A percentile compares a stretch with the other conserved stretches of the same genome.
These are phyloP conservation scores for Myotis findleyi DNA, from an alignment of 2,797 vertebrate species.

Conservation along the genomic window DNA sequence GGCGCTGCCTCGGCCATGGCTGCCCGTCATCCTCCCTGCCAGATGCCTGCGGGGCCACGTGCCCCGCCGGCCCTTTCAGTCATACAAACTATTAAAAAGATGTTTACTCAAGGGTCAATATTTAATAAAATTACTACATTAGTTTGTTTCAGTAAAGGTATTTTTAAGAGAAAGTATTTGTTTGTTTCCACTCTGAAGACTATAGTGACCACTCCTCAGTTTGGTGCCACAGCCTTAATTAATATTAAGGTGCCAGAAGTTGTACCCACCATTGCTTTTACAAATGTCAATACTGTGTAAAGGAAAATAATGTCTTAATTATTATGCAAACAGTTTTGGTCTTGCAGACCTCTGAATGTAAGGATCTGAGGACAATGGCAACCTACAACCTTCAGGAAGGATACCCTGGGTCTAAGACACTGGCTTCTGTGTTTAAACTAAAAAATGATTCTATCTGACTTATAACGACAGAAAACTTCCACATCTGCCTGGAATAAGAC, in stretches of 20 bases:
- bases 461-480: not conserved
- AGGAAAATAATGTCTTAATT: not conserved
- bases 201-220: not conserved
- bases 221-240: not conserved
- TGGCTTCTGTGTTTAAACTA: not conserved
- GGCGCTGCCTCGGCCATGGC: no score
- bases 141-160: not conserved
- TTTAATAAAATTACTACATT: not conserved
- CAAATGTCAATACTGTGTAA: not conserved
- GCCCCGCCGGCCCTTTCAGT: no score
- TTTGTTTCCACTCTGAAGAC: not conserved
- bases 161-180: not conserved
- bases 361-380: not conserved
- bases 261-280: not conserved
- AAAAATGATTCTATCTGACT: not conserved
- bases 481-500: not conserved
- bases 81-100: not conserved
- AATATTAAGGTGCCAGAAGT: not conserved
- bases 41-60: no score
- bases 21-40: no score
- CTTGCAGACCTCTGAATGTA: not conserved
- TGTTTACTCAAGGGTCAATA: not conserved
- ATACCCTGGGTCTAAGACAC: rapidly evolving
- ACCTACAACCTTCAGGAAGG: not conserved
- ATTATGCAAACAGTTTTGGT: not conserved